Evolutionary conservation across 2,888 invertebrate genomes (phyloP).

Genomic region (Tromatobia lineatoria): DNA sequence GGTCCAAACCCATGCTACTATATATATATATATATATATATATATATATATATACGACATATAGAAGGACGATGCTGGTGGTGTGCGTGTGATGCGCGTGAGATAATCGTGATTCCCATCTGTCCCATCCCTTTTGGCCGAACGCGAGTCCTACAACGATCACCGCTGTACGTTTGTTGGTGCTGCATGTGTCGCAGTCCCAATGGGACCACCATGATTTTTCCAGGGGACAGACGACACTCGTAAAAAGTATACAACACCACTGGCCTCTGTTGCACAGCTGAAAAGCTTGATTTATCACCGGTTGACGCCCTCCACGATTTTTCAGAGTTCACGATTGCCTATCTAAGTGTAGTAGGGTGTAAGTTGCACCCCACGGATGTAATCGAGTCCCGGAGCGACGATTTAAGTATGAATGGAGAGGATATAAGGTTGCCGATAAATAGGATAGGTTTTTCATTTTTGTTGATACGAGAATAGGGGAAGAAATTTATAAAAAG

Average conservation of each 20-base stretch:
- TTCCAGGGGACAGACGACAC: conserved; percentile 67
- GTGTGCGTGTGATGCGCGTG: conserved; percentile 73
- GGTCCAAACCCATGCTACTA: conserved; percentile 46
- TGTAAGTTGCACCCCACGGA: conserved; percentile 42
- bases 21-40: background rate
- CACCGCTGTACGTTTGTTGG: background rate
- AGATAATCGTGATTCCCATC: conserved; percentile 81
- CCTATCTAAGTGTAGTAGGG: conserved; percentile 43
- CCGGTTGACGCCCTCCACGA: conserved; percentile 17
- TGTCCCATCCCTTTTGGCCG: conserved; percentile 73
- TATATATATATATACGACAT: background rate
- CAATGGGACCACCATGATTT: conserved; percentile 78
- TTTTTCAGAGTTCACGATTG: conserved; percentile 26
- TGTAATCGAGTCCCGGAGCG: conserved; percentile 49
- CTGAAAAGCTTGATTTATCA: conserved; percentile 65
- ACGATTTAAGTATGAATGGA: conserved; percentile 41
- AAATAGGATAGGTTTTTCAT: conserved; percentile 14
- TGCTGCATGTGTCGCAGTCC: conserved; percentile 40
- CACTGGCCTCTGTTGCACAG: conserved; percentile 2
- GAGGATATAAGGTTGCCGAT: background rate
- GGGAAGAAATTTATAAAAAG: background rate
- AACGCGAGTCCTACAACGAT: background rate
- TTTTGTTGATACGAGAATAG: background rate
- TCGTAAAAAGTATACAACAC: conserved; percentile 16
- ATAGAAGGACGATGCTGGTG: conserved; percentile 19